Conservation (phyloP, 2,113 vertebrate species). For the Cephalopholis sonnerati region DNA sequence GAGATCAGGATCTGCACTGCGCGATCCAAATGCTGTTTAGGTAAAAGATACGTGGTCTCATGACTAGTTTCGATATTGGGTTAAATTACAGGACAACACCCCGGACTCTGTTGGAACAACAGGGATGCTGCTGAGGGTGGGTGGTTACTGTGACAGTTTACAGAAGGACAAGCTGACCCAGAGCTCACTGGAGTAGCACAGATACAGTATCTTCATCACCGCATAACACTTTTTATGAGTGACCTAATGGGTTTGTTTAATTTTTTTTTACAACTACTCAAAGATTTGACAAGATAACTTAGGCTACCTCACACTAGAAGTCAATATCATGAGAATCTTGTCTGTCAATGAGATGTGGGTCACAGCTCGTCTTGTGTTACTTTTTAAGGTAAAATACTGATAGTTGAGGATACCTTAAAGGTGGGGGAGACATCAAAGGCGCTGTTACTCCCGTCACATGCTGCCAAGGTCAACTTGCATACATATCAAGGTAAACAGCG, state of each 20-base stretch:
- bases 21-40: constrained; percentile 22
- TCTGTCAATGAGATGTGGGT: not conserved
- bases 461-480: not conserved
- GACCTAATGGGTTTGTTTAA: not conserved
- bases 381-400: not conserved
- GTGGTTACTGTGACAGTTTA: not conserved
- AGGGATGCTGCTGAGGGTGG: not conserved
- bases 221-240: not conserved
- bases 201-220: not conserved
- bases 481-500: constrained; percentile 52
- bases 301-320: not conserved
- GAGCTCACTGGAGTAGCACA: not conserved
- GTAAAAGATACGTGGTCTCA: not conserved
- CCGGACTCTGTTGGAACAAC: not conserved
- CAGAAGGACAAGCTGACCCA: not conserved
- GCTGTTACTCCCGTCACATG: not conserved
- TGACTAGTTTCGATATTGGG: not conserved
- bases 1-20: constrained; percentile 25
- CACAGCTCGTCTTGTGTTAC: not conserved
- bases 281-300: not conserved
- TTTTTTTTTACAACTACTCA: not conserved
- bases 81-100: constrained; percentile 22
- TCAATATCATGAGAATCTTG: not conserved
- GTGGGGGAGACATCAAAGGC: not conserved
- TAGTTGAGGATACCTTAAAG: not conserved